Evolutionary conservation across 1,140 invertebrate species (phyloP).

Genomic region (Drosophila hydei): DNA sequence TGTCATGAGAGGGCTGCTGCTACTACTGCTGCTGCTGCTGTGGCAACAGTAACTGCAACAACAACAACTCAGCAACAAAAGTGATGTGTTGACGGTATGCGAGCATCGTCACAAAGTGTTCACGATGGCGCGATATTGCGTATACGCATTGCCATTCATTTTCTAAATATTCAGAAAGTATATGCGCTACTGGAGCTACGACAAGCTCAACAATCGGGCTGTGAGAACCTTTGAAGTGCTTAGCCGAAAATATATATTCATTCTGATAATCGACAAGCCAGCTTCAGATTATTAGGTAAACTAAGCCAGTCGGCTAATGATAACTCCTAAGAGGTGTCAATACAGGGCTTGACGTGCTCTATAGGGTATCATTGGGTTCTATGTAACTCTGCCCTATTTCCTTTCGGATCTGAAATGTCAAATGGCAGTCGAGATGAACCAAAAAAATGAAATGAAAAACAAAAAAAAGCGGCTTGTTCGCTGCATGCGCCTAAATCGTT

Average conservation of each 20-base stretch:
- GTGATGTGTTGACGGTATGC: conserved; percentile 70
- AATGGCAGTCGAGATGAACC: conserved; percentile 46
- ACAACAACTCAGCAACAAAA: conserved; percentile 15
- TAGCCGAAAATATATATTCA: no score
- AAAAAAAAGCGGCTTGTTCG: conserved; percentile 55
- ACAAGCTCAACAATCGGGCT: neutral
- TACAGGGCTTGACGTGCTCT: no score
- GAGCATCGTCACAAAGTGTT: conserved; percentile 21
- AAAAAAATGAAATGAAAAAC: conserved; percentile 17
- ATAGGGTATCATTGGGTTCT: conserved; percentile 38
- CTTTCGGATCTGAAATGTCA: conserved; percentile 55
- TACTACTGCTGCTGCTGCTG: conserved; percentile 22
- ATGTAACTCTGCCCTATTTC: neutral
- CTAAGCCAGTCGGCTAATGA: no score
- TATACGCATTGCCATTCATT: conserved; percentile 62
- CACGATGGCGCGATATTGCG: conserved; percentile 65
- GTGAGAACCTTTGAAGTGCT: no score
- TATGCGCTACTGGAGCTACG: conserved; percentile 7
- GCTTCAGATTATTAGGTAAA: no score
- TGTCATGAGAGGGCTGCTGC: conserved; percentile 67
- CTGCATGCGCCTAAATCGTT: conserved; percentile 81
- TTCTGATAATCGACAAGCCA: no score
- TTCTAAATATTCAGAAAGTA: conserved; percentile 24
- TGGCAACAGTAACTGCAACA: conserved; percentile 17
- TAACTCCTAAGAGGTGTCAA: no score